Evolutionary conservation across 2,797 vertebrate species (phyloP), one percentile per base, ranked within the genome.

Genomic region (Channa striata): DNA sequence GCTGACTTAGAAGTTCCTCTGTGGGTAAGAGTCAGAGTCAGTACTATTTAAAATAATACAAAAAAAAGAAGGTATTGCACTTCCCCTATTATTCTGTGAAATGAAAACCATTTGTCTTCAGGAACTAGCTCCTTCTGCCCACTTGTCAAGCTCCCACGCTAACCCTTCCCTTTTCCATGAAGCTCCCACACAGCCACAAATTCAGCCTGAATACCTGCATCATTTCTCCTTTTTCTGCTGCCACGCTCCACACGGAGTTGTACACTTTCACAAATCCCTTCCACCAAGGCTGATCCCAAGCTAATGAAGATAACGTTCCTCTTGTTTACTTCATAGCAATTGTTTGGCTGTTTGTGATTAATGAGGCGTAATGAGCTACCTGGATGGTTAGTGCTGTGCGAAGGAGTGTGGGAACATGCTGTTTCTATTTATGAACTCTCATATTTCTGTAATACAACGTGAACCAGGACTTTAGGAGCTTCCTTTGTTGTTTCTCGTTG

Each of bases 341-440:
- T 68, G 36, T 67, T 61, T 57, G 12, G 37, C 52, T 52, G 64
- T 67, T 44, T 77, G 70, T 64, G 53, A 72, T 56, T 49, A 61
- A 25, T 51, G 25, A 1, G 16, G 5, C 10, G 19, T 74, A 65
- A 59, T 62, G 40, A 57, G 49, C 43, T 65, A 49, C 13, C 23
- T 56, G 58, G 33, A 50, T 61, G 58, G 36, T 54, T 65, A 46
- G 19, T 51, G 49, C 42, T 40, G 23, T 25, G 23, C 54, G 49
- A 68, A 56, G 47, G 59, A 62, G 42, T 65, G n/a, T 83, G 77
- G 68, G 74, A 82, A 80, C 68, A 34, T 20, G 19, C 71, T 57
- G 34, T 69, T 57, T 68, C 46, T 59, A 59, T 77, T 36, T 11
- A 43, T 77, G 68, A 62, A 42, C 53, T 63, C 11, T 44, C n/a